Evolutionary conservation across 2,113 vertebrate species (phyloP).

Genomic region (Bujurquina vittata): DNA sequence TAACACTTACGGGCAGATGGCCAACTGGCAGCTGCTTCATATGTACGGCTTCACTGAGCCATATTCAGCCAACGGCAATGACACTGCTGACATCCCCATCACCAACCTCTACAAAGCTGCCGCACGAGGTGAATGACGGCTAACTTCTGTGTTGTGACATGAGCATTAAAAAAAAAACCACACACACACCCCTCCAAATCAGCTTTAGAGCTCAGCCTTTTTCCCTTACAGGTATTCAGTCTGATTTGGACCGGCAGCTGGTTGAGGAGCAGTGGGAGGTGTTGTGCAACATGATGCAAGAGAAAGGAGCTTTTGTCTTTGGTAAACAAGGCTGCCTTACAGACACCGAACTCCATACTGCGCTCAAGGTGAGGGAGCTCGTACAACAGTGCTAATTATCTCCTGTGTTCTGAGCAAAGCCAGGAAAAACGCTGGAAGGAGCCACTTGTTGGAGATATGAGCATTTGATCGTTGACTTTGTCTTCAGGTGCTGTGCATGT

Average conservation of each 20-base stretch:
- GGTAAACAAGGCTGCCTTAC: conserved; percentile 87
- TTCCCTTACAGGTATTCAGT: conserved; percentile 68
- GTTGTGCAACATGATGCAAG: conserved; percentile 83
- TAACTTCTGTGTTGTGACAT: not conserved
- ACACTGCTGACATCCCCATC: conserved; percentile 89
- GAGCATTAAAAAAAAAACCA: not conserved
- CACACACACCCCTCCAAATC: not conserved
- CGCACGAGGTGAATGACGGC: conserved; percentile 76
- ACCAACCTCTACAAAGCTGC: conserved; percentile 82
- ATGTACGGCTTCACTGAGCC: conserved; percentile 95
- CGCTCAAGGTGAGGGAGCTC: conserved; percentile 84
- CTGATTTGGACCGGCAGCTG: conserved; percentile 71
- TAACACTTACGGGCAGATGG: conserved; percentile 95
- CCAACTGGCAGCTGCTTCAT: conserved; percentile 96
- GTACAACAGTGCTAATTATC: not conserved
- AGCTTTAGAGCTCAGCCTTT: not conserved
- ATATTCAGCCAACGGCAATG: conserved; percentile 84
- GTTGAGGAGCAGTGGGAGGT: conserved; percentile 84
- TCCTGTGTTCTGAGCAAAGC: not conserved
- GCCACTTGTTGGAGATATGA: not conserved
- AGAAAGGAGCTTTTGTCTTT: conserved; percentile 88
- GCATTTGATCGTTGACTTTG: not conserved
- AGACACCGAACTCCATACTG: conserved; percentile 84
- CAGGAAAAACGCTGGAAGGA: not conserved
- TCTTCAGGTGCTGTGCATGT: conserved; percentile 89